Percentiles rank a stretch among this genome's conserved stretches.
Evolutionary conservation across 2,888 invertebrate species (phyloP).

Genomic region (Allygus modestus): DNA sequence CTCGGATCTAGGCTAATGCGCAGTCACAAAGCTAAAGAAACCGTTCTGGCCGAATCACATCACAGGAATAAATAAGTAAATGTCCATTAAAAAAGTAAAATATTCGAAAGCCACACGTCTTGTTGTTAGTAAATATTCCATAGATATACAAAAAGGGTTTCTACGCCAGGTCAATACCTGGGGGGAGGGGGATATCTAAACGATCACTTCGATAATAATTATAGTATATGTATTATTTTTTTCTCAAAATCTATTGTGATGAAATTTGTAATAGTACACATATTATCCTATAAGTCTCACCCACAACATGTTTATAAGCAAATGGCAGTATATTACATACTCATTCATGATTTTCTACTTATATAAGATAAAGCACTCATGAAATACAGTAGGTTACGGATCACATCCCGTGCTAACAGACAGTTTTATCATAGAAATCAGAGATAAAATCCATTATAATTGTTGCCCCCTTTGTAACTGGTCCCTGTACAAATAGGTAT

Average conservation of each 20-base stretch:
- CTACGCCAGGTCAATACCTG: conserved; percentile 72
- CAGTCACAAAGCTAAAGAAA: conserved; percentile 64
- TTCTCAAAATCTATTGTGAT: conserved; percentile 63
- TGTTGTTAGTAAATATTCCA: conserved; percentile 65
- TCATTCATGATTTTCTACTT: conserved; percentile 63
- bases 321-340: conserved; percentile 65
- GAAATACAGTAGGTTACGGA: conserved; percentile 57
- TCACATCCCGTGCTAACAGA: conserved; percentile 59
- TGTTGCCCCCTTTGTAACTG: conserved; percentile 61
- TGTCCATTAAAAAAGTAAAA: conserved; percentile 65
- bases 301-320: conserved; percentile 64
- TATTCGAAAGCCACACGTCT: conserved; percentile 65
- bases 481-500: conserved; percentile 64
- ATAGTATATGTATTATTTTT: conserved; percentile 62
- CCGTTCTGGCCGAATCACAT: conserved; percentile 63
- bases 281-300: conserved; percentile 65
- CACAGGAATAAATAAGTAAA: conserved; percentile 65
- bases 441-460: conserved; percentile 59
- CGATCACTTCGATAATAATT: conserved; percentile 63
- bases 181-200: conserved; percentile 61
- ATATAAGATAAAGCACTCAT: conserved; percentile 64
- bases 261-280: conserved; percentile 64
- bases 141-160: conserved; percentile 66
- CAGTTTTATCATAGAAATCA: conserved; percentile 60
- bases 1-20: conserved; percentile 63